phyloP scores from a whole-genome alignment of 1,140 invertebrate genomes.

The Zaprionus gabonicus region DNA sequence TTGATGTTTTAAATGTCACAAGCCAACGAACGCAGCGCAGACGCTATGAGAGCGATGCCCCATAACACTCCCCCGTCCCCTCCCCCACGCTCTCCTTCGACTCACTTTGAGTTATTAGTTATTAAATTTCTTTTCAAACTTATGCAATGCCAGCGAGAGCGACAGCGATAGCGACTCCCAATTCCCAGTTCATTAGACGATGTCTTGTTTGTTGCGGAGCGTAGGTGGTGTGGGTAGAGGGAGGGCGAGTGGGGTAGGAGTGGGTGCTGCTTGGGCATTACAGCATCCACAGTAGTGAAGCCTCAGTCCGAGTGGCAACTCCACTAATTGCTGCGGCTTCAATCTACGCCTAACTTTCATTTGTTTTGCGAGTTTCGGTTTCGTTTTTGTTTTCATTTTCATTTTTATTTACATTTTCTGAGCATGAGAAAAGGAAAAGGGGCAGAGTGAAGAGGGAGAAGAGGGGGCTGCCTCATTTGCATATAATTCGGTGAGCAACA shows the following conservation, averaged over 20 bases:
- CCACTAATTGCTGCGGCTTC: slow-evolving; percentile 38
- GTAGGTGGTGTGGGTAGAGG: neutral
- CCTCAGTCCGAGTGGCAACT: slow-evolving; percentile 9
- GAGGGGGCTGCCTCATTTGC: slow-evolving; percentile 22
- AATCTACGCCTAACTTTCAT: slow-evolving; percentile 42
- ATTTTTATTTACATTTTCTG: slow-evolving; percentile 23
- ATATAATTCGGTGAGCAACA: slow-evolving; percentile 18
- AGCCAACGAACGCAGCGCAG: slow-evolving; percentile 57
- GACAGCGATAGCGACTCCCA: slow-evolving; percentile 5
- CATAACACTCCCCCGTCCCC: too few relatives aligned
- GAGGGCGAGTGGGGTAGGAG: neutral
- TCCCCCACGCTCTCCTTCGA: neutral
- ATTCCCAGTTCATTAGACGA: slow-evolving; percentile 43
- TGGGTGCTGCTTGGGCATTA: slow-evolving; percentile 23
- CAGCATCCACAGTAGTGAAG: slow-evolving; percentile 23
- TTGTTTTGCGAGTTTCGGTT: slow-evolving; percentile 11
- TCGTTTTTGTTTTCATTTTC: slow-evolving; percentile 23
- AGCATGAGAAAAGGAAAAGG: neutral
- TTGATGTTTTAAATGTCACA: slow-evolving; percentile 76
- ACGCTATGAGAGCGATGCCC: too few relatives aligned
- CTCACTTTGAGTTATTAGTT: slow-evolving; percentile 65
- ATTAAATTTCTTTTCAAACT: slow-evolving; percentile 52
- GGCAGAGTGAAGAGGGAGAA: neutral
- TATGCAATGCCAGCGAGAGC: neutral
- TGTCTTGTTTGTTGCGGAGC: slow-evolving; percentile 1